Evolutionary conservation across 2,888 invertebrate genomes (phyloP).

Genomic region (Nomada fabriciana): DNA sequence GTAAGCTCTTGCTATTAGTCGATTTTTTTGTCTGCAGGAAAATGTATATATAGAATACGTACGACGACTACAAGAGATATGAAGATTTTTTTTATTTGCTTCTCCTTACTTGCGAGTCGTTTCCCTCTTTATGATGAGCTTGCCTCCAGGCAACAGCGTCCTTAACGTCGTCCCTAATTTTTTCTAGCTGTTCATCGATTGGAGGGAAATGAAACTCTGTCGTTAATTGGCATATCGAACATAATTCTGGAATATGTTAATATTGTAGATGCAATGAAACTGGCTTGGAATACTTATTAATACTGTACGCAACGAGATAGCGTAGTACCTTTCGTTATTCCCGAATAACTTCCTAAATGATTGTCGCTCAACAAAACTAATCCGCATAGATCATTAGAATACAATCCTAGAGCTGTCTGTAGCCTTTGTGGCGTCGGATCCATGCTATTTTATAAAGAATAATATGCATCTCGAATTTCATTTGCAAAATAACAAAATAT

Average conservation of each 20-base stretch:
- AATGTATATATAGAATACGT: background rate
- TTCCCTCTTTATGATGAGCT: slow-evolving; percentile 80
- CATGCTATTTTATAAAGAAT: slow-evolving; percentile 79
- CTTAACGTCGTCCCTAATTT: slow-evolving; percentile 87
- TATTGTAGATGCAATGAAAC: background rate
- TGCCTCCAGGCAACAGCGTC: slow-evolving; percentile 86
- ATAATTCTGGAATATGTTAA: slow-evolving; percentile 86
- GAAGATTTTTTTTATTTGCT: background rate
- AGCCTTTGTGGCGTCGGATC: slow-evolving; percentile 91
- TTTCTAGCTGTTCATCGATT: slow-evolving; percentile 93
- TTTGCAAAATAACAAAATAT: background rate
- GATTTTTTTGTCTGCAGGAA: slow-evolving; percentile 80
- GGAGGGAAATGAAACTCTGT: slow-evolving; percentile 98
- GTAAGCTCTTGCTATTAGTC: slow-evolving; percentile 87
- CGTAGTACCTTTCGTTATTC: slow-evolving; percentile 86
- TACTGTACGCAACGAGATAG: background rate
- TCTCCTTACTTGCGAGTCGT: slow-evolving; percentile 77
- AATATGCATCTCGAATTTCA: background rate
- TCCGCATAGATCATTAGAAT: slow-evolving; percentile 95
- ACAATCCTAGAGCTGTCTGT: slow-evolving; percentile 96
- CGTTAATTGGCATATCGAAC: slow-evolving; percentile 90
- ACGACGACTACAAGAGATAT: background rate
- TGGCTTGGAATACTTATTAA: slow-evolving; percentile 15
- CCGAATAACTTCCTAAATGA: slow-evolving; percentile 87
- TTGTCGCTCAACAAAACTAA: slow-evolving; percentile 92